These are phyloP conservation scores for Lordiphosa mommai DNA, from an alignment of 1,140 invertebrate genomes.

Conservation along the genomic window DNA sequence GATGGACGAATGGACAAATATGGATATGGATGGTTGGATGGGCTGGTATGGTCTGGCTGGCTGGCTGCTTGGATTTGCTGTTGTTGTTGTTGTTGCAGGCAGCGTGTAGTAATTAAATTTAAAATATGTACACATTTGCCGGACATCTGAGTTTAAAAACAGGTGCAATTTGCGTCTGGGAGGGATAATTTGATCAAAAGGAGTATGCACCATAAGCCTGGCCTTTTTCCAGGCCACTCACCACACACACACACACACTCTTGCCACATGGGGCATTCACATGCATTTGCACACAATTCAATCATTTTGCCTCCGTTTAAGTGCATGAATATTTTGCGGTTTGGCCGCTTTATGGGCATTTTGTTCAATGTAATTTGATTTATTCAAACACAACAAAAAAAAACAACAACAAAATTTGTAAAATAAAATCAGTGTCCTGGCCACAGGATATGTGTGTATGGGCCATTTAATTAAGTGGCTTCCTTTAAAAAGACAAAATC, in stretches of 20 bases:
- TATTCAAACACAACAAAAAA: slow-evolving; percentile 39
- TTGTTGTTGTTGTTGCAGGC: slow-evolving; percentile 35
- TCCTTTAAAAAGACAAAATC: slow-evolving; percentile 41
- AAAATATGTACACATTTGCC: slow-evolving; percentile 67
- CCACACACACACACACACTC: slow-evolving; percentile 8
- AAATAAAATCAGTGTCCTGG: slow-evolving; percentile 29
- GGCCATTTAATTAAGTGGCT: slow-evolving; percentile 61
- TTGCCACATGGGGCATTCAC: background rate
- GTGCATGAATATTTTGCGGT: slow-evolving; percentile 71
- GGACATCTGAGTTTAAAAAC: slow-evolving; percentile 61
- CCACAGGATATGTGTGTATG: slow-evolving; percentile 33
- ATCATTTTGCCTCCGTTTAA: slow-evolving; percentile 65
- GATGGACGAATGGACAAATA: slow-evolving; percentile 11
- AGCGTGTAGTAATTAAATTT: slow-evolving; percentile 71
- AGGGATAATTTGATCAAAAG: slow-evolving; percentile 71
- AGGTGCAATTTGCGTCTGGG: slow-evolving; percentile 30
- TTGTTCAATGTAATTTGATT: slow-evolving; percentile 70
- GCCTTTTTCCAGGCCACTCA: slow-evolving; percentile 4
- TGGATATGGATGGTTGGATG: slow-evolving; percentile 20
- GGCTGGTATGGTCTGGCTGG: background rate
- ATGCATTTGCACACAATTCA: slow-evolving; percentile 48
- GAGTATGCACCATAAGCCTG: slow-evolving; percentile 47
- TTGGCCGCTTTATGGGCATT: slow-evolving; percentile 67
- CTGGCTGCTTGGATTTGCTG: slow-evolving; percentile 50
- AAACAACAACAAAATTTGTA: slow-evolving; percentile 2